Evolutionary conservation across 2,888 invertebrate species (phyloP), one percentile per base, ranked within the genome.

Genomic region (Sycophila texana): DNA sequence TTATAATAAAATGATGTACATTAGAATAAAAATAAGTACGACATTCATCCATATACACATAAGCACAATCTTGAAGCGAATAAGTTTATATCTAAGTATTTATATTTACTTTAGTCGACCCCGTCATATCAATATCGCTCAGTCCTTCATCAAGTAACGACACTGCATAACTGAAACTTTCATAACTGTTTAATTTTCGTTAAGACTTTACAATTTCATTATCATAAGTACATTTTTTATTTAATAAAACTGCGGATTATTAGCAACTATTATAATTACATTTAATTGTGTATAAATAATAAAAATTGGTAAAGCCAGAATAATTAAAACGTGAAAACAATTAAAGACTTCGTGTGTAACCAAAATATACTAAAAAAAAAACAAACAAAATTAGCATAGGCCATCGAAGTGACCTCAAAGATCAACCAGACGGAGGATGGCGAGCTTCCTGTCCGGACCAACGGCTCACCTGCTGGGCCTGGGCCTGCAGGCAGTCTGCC

Each of bases 381-480:
- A 4, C 13, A 61, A 60, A 0, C 1, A 2, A 26, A 26, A 3
- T 7, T n/a, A 16, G 4, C 30, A 3, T n/a, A 20, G n/a, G n/a
- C n/a, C n/a, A n/a, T n/a, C n/a, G n/a, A n/a, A 39, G 12, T 39
- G n/a, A 16, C 7, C 4, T 12, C 30, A 1, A 53, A 4, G 16
- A n/a, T 63, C 61, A 26, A n/a, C 61, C 2, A n/a, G 18, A 10
- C 53, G 51, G 18, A 26, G 18, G 51, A 74, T 74, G 70, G 61
- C 77, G 0, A 79, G 82, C 61, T 71, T 83, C 63, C 65, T 85
- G 18, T 51, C 63, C 14, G 82, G 83, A 1, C 81, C 84, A 1
- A 81, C 84, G 4, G 84, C 84, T 4, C 75, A 80, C 53, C 74
- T 85, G 14, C 65, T 85, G n/a, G 84, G 82, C 26, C 75, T 77